Conservation (phyloP, 2,113 vertebrate species). For the Procapra przewalskii region DNA sequence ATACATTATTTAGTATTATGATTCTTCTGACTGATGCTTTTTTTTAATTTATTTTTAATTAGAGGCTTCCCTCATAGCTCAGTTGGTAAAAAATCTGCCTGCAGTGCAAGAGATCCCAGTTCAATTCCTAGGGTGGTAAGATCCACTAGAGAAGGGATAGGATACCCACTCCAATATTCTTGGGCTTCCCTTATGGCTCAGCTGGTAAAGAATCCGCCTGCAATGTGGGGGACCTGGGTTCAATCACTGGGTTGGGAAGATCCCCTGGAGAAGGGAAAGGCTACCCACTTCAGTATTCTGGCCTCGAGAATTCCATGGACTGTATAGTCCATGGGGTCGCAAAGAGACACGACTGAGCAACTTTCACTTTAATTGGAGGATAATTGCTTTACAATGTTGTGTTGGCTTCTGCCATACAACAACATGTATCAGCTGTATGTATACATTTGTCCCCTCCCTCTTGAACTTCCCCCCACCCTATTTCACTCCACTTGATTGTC, state of each 20-base stretch:
- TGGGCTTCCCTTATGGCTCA: neutral
- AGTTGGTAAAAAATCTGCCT: neutral
- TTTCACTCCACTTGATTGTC: neutral
- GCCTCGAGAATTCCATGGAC: neutral
- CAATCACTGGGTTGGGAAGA: neutral
- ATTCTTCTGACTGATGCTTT: neutral
- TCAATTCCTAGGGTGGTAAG: neutral
- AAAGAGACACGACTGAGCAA: neutral
- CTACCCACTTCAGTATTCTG: neutral
- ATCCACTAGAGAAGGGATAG: neutral
- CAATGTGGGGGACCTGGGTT: neutral
- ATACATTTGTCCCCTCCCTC: neutral
- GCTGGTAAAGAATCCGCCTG: neutral
- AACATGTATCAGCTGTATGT: neutral
- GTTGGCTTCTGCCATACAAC: neutral
- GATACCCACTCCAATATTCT: neutral
- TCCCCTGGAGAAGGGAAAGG: neutral
- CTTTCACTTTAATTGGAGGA: neutral
- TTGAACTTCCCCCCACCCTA: neutral
- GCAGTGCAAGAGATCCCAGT: neutral
- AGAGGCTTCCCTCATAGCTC: neutral
- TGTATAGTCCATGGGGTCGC: neutral
- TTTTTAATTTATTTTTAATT: neutral
- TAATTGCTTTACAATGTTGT: neutral
- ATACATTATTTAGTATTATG: neutral